Evolutionary conservation across 2,888 invertebrate species (phyloP).

Genomic region (Parascotia fuliginaria): DNA sequence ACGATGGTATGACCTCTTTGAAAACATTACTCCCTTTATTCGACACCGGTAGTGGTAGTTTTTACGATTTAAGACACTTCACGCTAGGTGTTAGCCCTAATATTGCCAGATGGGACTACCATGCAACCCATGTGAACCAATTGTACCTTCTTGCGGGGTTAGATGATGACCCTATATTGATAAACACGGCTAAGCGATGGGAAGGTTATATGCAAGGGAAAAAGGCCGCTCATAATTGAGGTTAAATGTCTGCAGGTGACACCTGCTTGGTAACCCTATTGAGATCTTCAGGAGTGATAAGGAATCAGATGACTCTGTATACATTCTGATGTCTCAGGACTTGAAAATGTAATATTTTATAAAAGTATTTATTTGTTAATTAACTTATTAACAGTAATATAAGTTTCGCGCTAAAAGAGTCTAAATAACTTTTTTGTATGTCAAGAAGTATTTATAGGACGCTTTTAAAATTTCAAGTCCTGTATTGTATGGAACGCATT

Average conservation of each 20-base stretch:
- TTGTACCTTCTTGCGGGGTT: constrained; percentile 94
- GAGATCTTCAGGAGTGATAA: neutral
- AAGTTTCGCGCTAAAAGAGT: too few relatives aligned
- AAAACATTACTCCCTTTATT: constrained; percentile 95
- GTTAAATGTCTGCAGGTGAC: constrained; percentile 19
- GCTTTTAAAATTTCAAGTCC: neutral
- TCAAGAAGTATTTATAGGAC: too few relatives aligned
- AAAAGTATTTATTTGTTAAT: too few relatives aligned
- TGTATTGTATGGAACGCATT: neutral
- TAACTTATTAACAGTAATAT: neutral
- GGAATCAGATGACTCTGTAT: neutral
- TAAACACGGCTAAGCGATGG: constrained; percentile 96
- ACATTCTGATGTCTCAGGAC: neutral
- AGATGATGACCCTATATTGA: constrained; percentile 92
- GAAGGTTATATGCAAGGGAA: constrained; percentile 98
- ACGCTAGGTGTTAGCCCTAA: constrained; percentile 96
- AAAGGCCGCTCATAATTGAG: constrained; percentile 95
- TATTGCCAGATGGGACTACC: constrained; percentile 99
- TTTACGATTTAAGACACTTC: constrained; percentile 98
- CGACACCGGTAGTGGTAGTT: constrained; percentile 97
- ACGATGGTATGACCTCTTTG: constrained; percentile 94
- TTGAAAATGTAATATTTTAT: neutral
- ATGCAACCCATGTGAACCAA: constrained; percentile 99
- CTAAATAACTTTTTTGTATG: too few relatives aligned
- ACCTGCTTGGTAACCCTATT: constrained; percentile 20